A percentile compares a stretch with the other conserved stretches of the same genome.
These are phyloP conservation scores for Galeopterus variegatus DNA, from an alignment of 2,113 vertebrate genomes.

Conservation along the genomic window DNA sequence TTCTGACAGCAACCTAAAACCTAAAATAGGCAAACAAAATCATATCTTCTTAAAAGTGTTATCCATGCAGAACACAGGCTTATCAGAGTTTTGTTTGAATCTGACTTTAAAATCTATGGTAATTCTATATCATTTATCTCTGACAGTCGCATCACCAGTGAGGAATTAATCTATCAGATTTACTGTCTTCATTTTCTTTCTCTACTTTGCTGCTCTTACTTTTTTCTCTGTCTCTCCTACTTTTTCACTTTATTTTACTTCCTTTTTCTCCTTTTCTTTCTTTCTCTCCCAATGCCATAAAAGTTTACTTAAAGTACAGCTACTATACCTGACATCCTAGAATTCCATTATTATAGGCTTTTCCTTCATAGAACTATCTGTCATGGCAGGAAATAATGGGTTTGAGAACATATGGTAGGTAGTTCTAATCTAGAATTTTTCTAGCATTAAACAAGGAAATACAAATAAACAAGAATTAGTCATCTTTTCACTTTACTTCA, in stretches of 20 bases:
- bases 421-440: slow-evolving; percentile 27
- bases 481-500: slow-evolving; percentile 29
- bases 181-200: slow-evolving; percentile 63
- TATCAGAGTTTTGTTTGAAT: slow-evolving; percentile 76
- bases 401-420: background rate
- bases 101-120: slow-evolving; percentile 82
- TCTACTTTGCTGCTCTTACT: background rate
- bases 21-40: slow-evolving; percentile 45
- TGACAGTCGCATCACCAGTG: slow-evolving; percentile 74
- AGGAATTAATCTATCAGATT: slow-evolving; percentile 85
- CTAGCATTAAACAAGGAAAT: slow-evolving; percentile 9
- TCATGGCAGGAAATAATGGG: background rate
- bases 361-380: slow-evolving; percentile 7
- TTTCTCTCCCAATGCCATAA: background rate
- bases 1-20: slow-evolving; percentile 61
- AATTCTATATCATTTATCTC: slow-evolving; percentile 75
- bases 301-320: background rate
- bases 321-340: background rate
- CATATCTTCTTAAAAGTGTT: slow-evolving; percentile 74
- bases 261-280: background rate
- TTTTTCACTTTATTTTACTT: background rate
- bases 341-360: slow-evolving; percentile 14
- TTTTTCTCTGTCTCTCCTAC: background rate
- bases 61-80: slow-evolving; percentile 73
- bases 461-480: background rate